Base-by-base conservation (phyloP, 35 echinoderm and acorn worm genomes). In the Strongylocentrotus purpuratus region DNA sequence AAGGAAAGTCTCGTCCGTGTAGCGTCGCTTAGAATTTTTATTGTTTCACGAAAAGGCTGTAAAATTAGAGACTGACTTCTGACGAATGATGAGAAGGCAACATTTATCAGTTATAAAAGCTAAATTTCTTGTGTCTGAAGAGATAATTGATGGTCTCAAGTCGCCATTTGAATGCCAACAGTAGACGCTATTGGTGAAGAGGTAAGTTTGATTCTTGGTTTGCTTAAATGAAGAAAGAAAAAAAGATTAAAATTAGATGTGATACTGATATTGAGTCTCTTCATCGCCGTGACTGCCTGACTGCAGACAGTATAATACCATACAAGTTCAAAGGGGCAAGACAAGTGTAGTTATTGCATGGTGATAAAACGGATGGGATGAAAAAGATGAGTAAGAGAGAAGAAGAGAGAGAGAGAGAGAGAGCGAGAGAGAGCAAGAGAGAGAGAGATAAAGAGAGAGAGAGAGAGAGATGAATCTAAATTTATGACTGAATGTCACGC, bases 401-500 rank as follows among this genome's bases (percentile, higher is more conserved):
- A 4, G 28, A 7, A 78, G 65, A 78, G 2, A 28, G 22, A 0
- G 20, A 78, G 25, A n/a, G 20, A 78, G 0, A 28, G 25, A 55
- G 50, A 55, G 50, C 50, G 2, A 55, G 35, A 41, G 35, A 41
- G 35, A 41, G 35, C n/a, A n/a, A 13, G 48, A 52, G 48, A 13
- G 48, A 55, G 50, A 55, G 50, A 55, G 7, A 55, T 6, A 55
- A 1, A 55, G 50, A 55, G 50, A 11, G 50, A 11, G 65, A 28
- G 18, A 5, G 65, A 4, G 4, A 7, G 22, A 8, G 65, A 78
- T 78, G 65, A 28, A 28, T 78, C 65, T 78, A 78, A 78, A 78
- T 78, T 78, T 78, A 78, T 78, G 65, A n/a, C 22, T 78, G 65
- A 78, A 28, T 78, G 65, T 78, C 65, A 78, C 65, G 65, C 65